These are phyloP conservation scores for Anguilla marmorata DNA, from an alignment of 2,797 vertebrate genomes.

Conservation along the genomic window DNA sequence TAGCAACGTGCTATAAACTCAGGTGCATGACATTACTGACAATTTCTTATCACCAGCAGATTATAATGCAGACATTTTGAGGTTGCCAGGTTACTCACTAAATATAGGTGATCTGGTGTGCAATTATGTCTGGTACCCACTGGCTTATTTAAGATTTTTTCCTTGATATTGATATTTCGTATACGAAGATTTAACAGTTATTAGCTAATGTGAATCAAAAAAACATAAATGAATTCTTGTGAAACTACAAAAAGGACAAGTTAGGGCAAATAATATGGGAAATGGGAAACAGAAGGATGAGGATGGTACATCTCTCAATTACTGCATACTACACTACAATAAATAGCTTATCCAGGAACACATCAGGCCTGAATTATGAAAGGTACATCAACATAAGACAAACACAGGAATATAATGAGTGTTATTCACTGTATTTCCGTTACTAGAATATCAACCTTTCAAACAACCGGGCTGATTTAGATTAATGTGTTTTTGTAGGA, in stretches of 20 bases:
- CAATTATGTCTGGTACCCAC: neutral
- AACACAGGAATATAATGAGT: neutral
- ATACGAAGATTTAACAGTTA: neutral
- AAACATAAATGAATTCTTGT: neutral
- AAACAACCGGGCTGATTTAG: neutral
- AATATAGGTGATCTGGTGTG: neutral
- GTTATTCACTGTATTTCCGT: neutral
- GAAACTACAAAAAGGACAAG: neutral
- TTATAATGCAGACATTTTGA: neutral
- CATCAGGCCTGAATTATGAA: neutral
- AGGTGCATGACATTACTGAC: neutral
- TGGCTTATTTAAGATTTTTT: neutral
- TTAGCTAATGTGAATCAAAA: neutral
- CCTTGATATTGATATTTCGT: neutral
- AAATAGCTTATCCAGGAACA: neutral
- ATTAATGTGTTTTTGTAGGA: neutral
- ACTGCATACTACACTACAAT: neutral
- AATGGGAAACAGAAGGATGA: neutral
- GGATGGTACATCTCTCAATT: neutral
- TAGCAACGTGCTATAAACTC: neutral
- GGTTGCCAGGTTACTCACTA: neutral
- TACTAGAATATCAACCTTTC: neutral
- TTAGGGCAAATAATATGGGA: neutral
- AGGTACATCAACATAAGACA: neutral
- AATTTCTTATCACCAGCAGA: conserved; percentile 1